These are phyloP conservation scores for Pissodes strobi DNA, from an alignment of 1,140 invertebrate genomes.

Conservation along the genomic window DNA sequence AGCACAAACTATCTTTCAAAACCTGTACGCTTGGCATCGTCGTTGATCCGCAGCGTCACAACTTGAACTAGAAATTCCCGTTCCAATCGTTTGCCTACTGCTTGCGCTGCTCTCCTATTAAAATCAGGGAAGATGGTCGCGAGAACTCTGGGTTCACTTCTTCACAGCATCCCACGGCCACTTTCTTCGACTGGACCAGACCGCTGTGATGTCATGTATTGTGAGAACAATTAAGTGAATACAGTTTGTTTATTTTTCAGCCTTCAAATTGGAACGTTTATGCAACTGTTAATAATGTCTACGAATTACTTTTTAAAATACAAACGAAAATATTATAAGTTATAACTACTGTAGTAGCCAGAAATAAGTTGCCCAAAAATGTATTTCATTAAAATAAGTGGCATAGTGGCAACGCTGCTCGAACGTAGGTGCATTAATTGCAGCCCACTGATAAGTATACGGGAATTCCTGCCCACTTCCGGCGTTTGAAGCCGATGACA, in stretches of 20 bases:
- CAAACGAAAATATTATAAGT: not conserved
- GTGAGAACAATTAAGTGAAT: no score
- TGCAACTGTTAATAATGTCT: no score
- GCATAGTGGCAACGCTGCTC: slow-evolving; percentile 9
- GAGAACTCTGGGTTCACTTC: slow-evolving; percentile 37
- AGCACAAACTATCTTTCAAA: no score
- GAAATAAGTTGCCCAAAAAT: no score
- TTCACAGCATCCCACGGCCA: slow-evolving; percentile 31
- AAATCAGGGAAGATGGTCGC: slow-evolving; percentile 37
- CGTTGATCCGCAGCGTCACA: no score
- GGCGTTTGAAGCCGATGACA: slow-evolving; percentile 38
- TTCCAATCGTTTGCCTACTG: not conserved
- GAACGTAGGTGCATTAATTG: not conserved
- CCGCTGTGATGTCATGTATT: slow-evolving; percentile 3
- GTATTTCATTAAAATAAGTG: no score
- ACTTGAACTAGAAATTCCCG: not conserved
- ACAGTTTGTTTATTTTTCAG: no score
- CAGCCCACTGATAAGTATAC: not conserved
- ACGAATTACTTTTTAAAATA: not conserved
- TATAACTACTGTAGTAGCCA: no score
- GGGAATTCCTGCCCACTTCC: not conserved
- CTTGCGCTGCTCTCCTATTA: slow-evolving; percentile 21
- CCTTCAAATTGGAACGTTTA: no score
- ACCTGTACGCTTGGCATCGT: no score
- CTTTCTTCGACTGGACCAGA: slow-evolving; percentile 30